Evolutionary conservation across 1,140 invertebrate genomes (phyloP).

Genomic region (Drosophila littoralis): DNA sequence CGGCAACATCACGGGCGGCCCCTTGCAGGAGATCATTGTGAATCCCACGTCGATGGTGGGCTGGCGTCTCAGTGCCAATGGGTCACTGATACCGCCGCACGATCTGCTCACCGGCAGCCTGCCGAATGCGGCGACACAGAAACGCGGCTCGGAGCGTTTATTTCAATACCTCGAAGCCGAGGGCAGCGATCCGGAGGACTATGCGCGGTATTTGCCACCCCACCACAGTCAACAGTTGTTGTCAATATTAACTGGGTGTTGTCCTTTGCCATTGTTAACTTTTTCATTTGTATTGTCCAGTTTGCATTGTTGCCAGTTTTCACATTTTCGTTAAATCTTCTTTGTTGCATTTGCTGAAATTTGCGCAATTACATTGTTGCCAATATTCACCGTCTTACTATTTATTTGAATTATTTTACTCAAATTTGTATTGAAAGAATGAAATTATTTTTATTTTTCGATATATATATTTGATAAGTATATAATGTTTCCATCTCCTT

Average conservation of each 20-base stretch:
- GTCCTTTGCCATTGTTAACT: slow-evolving; percentile 3
- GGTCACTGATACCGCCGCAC: slow-evolving; percentile 82
- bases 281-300: neutral
- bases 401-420: neutral
- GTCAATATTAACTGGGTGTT: slow-evolving; percentile 13
- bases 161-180: slow-evolving; percentile 84
- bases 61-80: slow-evolving; percentile 82
- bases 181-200: slow-evolving; percentile 84
- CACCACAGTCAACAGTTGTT: neutral
- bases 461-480: too few species aligned
- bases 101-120: slow-evolving; percentile 75
- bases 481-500: too few species aligned
- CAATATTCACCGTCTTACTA: neutral
- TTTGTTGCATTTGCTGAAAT: neutral
- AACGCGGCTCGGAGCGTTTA: slow-evolving; percentile 84
- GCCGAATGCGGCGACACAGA: slow-evolving; percentile 79
- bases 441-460: too few species aligned
- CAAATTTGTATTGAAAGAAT: too few species aligned
- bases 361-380: neutral
- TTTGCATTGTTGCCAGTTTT: slow-evolving; percentile 10
- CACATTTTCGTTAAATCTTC: neutral
- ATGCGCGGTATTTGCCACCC: slow-evolving; percentile 78
- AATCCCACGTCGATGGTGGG: slow-evolving; percentile 84
- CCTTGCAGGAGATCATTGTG: slow-evolving; percentile 82
- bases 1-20: slow-evolving; percentile 67